Evolutionary conservation across 2,113 vertebrate species (phyloP).

Genomic region (Mustela nigripes): DNA sequence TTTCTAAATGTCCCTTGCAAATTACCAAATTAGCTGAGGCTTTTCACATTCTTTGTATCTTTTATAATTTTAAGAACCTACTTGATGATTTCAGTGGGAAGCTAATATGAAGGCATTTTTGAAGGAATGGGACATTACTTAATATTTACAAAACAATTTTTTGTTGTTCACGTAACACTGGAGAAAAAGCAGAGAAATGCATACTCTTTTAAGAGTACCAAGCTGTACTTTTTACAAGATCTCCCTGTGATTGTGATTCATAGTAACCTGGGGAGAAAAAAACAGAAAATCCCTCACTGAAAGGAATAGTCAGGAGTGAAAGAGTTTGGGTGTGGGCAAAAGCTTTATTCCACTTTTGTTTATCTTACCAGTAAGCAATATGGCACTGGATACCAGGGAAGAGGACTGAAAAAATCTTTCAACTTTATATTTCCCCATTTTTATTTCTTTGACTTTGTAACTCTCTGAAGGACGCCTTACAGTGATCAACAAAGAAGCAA

Average conservation of each 20-base stretch:
- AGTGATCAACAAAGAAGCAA: not conserved
- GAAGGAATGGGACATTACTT: conserved; percentile 20
- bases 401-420: not conserved
- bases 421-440: not conserved
- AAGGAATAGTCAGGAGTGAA: not conserved
- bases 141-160: conserved; percentile 16
- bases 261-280: not conserved
- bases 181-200: conserved; percentile 33
- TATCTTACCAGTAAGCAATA: not conserved
- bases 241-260: not conserved
- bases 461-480: not conserved
- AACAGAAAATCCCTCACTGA: not conserved
- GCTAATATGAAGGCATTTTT: conserved; percentile 29
- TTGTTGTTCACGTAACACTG: not conserved
- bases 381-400: not conserved
- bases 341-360: not conserved
- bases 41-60: conserved; percentile 51
- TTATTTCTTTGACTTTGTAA: not conserved
- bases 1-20: not conserved
- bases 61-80: conserved; percentile 43
- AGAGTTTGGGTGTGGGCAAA: not conserved
- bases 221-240: conserved; percentile 22
- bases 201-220: conserved; percentile 7
- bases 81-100: conserved; percentile 23
- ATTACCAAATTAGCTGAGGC: not conserved